Evolutionary conservation across 2,113 vertebrate species (phyloP).

Genomic region (Colistium nudipinnis): DNA sequence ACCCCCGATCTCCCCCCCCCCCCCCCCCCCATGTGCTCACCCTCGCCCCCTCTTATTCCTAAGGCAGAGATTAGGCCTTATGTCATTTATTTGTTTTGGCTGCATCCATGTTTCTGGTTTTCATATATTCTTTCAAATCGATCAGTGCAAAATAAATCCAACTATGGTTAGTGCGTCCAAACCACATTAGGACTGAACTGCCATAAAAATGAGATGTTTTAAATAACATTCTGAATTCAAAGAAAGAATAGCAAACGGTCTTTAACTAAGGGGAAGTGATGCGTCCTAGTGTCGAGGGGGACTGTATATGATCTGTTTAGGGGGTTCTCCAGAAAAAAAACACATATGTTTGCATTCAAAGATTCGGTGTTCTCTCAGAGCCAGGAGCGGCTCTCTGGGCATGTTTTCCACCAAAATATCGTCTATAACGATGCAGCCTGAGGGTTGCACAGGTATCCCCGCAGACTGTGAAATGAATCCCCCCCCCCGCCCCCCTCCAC

Average conservation of each 20-base stretch:
- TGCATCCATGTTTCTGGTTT: not conserved
- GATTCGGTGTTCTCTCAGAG: slow-evolving; percentile 48
- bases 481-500: no score
- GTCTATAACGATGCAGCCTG: slow-evolving; percentile 50
- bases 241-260: slow-evolving; percentile 38
- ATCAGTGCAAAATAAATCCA: slow-evolving; percentile 8
- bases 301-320: not conserved
- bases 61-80: slow-evolving; percentile 35
- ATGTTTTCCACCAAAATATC: slow-evolving; percentile 54
- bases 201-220: slow-evolving; percentile 27
- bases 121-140: slow-evolving; percentile 15
- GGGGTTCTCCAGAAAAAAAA: slow-evolving; percentile 29
- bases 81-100: not conserved
- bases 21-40: no score
- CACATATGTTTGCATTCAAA: slow-evolving; percentile 55
- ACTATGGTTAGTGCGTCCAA: slow-evolving; percentile 15
- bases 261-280: slow-evolving; percentile 45
- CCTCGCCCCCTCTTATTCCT: no score
- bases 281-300: slow-evolving; percentile 42
- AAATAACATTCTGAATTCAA: slow-evolving; percentile 36
- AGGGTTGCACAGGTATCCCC: slow-evolving; percentile 16
- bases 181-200: slow-evolving; percentile 24
- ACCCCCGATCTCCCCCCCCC: slow-evolving; percentile 24
- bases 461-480: slow-evolving; percentile 26
- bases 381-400: slow-evolving; percentile 49